Base-by-base conservation (phyloP, 2,888 invertebrate species). In the Microplitis deprimator region DNA sequence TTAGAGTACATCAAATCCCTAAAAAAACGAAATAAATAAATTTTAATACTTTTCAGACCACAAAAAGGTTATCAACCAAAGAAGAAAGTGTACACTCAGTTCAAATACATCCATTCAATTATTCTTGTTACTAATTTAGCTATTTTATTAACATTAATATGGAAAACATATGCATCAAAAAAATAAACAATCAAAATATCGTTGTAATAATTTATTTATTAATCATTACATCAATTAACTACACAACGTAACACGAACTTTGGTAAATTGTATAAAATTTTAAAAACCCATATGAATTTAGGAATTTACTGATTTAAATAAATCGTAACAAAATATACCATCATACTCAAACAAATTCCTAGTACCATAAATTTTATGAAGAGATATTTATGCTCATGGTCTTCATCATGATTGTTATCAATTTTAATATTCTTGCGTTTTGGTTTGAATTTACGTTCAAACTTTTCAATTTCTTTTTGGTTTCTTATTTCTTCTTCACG, bases 401-500 rank as follows among this genome's bases (percentile, higher is more conserved):
- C 39, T 7, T 40, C n/a, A 50, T 77, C 68, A 20, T 79, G 70
- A 60, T 41, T 69, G 62, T 50, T 75, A 5, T 76, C 74, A 7
- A 73, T 16, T 40, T 82, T 85, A 3, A 87, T 87, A 20, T 83
- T 87, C 69, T 86, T 89, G 29, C 85, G 84, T n/a, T 85, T 84
- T 0, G 87, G 87, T 73, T 87, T 88, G 70, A 95, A 93, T 88
- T 94, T 95, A 89, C 94, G 94, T 85, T 95, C 94, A 87, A 94
- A 96, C 85, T 94, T 93, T 77, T 94, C 95, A 76, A 96, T 88
- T 86, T 96, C 96, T 79, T 92, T 92, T 68, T 92, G 92, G 90
- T 96, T 95, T 80, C 91, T 93, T 76, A 93, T 91, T 84, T 94
- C 93, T 84, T 95, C 94, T 82, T 92, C 92, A 82, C 91, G 91